Evolutionary conservation across 2,113 vertebrate species (phyloP).

Genomic region (Amblyornis subalaris): DNA sequence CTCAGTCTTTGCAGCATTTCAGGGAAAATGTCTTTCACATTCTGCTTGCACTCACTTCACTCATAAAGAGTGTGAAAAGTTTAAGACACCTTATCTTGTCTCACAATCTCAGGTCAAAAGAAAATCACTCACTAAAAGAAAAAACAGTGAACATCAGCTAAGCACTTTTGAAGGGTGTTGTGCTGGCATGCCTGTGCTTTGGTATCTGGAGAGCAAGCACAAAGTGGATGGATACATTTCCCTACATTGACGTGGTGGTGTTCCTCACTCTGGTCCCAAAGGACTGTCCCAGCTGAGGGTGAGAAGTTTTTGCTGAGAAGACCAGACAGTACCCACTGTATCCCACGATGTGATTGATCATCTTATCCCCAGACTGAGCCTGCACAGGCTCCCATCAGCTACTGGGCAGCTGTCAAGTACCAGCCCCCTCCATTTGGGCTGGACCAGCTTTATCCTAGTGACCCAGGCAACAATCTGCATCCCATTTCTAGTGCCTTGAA

Average conservation of each 20-base stretch:
- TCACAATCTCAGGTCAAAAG: background rate
- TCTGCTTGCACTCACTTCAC: background rate
- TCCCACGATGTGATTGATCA: background rate
- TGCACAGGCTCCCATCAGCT: background rate
- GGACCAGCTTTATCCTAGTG: background rate
- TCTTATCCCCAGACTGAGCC: background rate
- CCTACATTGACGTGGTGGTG: fast-evolving
- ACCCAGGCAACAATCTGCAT: background rate
- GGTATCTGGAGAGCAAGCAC: background rate
- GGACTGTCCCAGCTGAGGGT: background rate
- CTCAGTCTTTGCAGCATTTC: background rate
- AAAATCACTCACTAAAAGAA: background rate
- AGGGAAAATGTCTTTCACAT: background rate
- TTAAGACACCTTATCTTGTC: background rate
- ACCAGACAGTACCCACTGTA: background rate
- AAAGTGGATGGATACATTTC: background rate
- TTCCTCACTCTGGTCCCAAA: background rate
- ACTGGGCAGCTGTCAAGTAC: background rate
- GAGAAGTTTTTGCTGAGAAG: background rate
- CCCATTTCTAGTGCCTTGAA: background rate
- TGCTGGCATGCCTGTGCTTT: background rate
- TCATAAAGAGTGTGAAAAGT: background rate
- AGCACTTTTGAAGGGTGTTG: background rate
- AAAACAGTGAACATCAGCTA: background rate
- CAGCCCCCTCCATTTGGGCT: background rate